Evolutionary conservation across 1,140 invertebrate genomes (phyloP).

Genomic region (Drosophila littoralis): DNA sequence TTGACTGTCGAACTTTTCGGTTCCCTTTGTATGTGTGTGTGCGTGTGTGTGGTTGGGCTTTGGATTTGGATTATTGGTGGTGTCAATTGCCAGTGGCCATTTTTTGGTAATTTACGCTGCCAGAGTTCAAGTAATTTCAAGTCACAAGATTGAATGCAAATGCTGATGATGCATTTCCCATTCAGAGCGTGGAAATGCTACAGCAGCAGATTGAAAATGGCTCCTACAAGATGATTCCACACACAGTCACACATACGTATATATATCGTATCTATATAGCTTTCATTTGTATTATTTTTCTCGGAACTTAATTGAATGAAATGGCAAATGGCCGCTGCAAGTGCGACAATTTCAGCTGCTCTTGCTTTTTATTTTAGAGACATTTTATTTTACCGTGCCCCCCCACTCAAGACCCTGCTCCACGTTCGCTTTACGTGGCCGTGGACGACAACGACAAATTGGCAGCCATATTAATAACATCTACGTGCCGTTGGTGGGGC

Average conservation of each 20-base stretch:
- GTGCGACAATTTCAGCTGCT: conserved; percentile 76
- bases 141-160: conserved; percentile 73
- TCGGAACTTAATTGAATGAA: conserved; percentile 81
- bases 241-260: conserved; percentile 29
- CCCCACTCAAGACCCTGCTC: conserved; percentile 7
- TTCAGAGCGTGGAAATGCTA: conserved; percentile 66
- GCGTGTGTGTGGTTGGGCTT: conserved; percentile 11
- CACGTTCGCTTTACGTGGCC: conserved; percentile 10
- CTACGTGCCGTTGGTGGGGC: conserved; percentile 41
- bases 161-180: conserved; percentile 76
- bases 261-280: conserved; percentile 33
- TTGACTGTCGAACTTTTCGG: conserved; percentile 63
- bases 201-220: conserved; percentile 74
- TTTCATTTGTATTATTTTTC: conserved; percentile 76
- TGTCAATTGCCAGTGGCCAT: conserved; percentile 82
- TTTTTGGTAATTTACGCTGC: conserved; percentile 77
- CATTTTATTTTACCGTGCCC: conserved; percentile 64
- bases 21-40: background rate
- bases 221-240: conserved; percentile 54
- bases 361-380: conserved; percentile 73
- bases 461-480: conserved; percentile 81
- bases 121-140: conserved; percentile 73
- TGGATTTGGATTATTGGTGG: conserved; percentile 70
- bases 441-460: conserved; percentile 71
- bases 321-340: conserved; percentile 71